Conservation (phyloP, 2,113 vertebrate genomes). For the Sylvilagus bachmani region DNA sequence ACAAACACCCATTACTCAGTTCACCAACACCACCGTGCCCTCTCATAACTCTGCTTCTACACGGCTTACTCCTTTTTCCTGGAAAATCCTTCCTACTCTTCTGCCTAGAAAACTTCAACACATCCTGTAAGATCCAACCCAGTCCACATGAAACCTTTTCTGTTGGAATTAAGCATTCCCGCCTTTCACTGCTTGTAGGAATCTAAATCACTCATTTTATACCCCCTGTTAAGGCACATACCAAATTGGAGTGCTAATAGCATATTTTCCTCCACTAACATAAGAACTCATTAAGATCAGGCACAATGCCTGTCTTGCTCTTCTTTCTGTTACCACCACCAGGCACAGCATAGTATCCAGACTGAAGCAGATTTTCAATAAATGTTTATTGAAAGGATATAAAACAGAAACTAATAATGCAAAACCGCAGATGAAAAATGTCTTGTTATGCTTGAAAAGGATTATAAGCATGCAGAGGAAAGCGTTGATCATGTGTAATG, state of each 20-base stretch:
- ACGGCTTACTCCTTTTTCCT: neutral
- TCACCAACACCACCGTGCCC: neutral
- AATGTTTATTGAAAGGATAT: constrained; percentile 40
- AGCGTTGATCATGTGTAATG: neutral
- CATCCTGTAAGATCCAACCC: neutral
- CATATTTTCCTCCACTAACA: constrained; percentile 15
- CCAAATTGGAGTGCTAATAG: neutral
- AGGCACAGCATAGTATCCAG: neutral
- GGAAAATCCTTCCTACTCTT: neutral
- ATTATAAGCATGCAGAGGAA: neutral
- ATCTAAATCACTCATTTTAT: neutral
- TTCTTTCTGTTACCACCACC: constrained; percentile 8
- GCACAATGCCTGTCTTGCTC: neutral
- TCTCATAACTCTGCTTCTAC: neutral
- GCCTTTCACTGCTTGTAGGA: neutral
- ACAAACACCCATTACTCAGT: constrained; percentile 2
- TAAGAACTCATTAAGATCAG: neutral
- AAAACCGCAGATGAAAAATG: constrained; percentile 40
- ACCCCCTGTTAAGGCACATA: neutral
- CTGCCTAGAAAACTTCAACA: constrained; percentile 19
- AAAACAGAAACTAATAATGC: constrained; percentile 51
- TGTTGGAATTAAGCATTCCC: neutral
- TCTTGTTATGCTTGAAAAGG: neutral
- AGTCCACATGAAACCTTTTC: neutral
- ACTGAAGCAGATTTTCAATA: constrained; percentile 13